Percentiles rank a stretch among this genome's conserved stretches.
Evolutionary conservation across 2,888 invertebrate genomes (phyloP).

Genomic region (Drosophila putrida): DNA sequence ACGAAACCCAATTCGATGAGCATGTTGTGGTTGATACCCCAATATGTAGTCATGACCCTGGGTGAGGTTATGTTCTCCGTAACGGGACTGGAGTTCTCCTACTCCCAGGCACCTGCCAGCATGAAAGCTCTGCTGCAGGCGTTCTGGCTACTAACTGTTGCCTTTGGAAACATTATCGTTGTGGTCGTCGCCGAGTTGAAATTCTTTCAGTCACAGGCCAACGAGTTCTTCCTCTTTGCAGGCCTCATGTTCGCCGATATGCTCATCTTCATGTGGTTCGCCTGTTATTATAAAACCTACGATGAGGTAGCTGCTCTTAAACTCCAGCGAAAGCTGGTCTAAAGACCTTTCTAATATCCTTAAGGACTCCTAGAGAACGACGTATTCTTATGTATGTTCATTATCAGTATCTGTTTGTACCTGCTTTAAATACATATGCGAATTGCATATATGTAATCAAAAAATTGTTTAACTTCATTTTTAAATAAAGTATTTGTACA

Average conservation of each 20-base stretch:
- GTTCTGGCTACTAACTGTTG: constrained; percentile 95
- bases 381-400: background rate
- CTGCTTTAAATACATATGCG: background rate
- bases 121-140: constrained; percentile 98
- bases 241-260: constrained; percentile 94
- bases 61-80: constrained; percentile 89
- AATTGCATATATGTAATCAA: too few relatives aligned
- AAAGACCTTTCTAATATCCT: background rate
- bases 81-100: constrained; percentile 90
- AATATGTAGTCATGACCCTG: constrained; percentile 88
- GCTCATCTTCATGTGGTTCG: constrained; percentile 92
- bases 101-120: constrained; percentile 88
- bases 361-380: background rate
- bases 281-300: constrained; percentile 89
- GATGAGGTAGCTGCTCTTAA: constrained; percentile 36
- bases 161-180: constrained; percentile 97
- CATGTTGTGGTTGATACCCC: constrained; percentile 88
- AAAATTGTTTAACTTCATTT: background rate
- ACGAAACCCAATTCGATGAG: constrained; percentile 86
- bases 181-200: constrained; percentile 93
- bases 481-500: background rate
- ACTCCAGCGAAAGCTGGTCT: constrained; percentile 9
- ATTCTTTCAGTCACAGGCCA: constrained; percentile 91
- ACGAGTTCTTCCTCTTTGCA: constrained; percentile 95
- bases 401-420: background rate